phyloP scores from a whole-genome alignment of 2,113 vertebrate species.

The Pygathrix nemaeus region DNA sequence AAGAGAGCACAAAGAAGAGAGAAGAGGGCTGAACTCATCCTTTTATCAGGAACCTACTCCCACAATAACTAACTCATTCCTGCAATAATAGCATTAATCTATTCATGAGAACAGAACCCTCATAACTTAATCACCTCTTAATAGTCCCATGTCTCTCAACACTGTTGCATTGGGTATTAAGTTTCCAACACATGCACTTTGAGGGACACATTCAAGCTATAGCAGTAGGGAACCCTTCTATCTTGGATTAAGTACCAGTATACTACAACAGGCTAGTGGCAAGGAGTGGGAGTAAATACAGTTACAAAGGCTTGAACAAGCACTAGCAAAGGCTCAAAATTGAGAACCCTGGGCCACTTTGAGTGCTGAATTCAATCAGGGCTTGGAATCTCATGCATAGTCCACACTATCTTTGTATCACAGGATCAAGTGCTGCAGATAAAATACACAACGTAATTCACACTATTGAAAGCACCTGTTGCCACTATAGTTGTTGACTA shows the following conservation, averaged over 20 bases:
- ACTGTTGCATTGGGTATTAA: not conserved
- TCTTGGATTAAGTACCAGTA: not conserved
- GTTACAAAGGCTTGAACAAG: not conserved
- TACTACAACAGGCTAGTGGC: not conserved
- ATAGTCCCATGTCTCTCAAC: not conserved
- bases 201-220: not conserved
- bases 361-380: not conserved
- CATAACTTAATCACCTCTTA: not conserved
- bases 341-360: not conserved
- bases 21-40: not conserved
- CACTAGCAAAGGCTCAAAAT: not conserved
- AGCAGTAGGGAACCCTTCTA: not conserved
- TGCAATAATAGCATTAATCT: not conserved
- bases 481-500: not conserved
- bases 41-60: not conserved
- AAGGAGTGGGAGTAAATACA: not conserved
- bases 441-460: not conserved
- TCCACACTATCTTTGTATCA: not conserved
- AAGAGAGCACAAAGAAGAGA: not conserved
- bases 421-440: not conserved
- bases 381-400: not conserved
- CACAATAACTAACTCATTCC: not conserved
- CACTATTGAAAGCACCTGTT: not conserved
- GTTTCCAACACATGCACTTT: not conserved
- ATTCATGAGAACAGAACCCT: not conserved